Evolutionary conservation across 2,797 vertebrate genomes (phyloP).

Genomic region (Cyclura pinguis): DNA sequence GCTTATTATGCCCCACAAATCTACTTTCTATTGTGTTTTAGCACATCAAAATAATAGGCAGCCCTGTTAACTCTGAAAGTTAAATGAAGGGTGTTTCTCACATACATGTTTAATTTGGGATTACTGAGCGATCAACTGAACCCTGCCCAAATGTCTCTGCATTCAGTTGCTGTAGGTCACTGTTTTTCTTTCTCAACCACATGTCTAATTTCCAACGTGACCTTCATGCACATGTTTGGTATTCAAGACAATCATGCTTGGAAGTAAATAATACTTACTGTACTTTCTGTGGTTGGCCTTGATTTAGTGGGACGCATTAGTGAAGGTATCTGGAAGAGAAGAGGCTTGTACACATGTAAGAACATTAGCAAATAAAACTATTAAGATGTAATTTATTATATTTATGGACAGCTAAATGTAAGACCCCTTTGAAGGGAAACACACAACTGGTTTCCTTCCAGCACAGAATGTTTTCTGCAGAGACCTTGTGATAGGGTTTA

Average conservation of each 20-base stretch:
- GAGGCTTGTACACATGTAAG: neutral
- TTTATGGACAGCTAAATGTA: neutral
- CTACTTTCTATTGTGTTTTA: conserved; percentile 47
- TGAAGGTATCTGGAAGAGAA: neutral
- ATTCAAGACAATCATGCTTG: conserved; percentile 3
- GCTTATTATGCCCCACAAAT: conserved; percentile 53
- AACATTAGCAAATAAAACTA: neutral
- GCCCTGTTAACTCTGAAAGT: neutral
- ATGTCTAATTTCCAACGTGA: neutral
- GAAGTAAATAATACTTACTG: conserved; percentile 8
- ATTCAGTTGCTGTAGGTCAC: conserved; percentile 2
- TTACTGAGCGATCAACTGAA: conserved; percentile 1
- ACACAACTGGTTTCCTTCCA: neutral
- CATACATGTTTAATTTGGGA: neutral
- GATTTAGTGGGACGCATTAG: neutral
- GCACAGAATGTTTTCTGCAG: neutral
- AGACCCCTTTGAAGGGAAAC: neutral
- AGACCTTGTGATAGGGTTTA: neutral
- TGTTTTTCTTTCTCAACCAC: conserved; percentile 10
- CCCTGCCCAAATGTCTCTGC: neutral
- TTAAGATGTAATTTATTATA: neutral
- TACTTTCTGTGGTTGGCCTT: neutral
- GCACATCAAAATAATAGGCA: neutral
- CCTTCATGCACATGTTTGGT: neutral
- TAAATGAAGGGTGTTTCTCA: conserved; percentile 21